These are phyloP conservation scores for Ophion obscuratus DNA, from an alignment of 2,888 invertebrate genomes.

Conservation along the genomic window DNA sequence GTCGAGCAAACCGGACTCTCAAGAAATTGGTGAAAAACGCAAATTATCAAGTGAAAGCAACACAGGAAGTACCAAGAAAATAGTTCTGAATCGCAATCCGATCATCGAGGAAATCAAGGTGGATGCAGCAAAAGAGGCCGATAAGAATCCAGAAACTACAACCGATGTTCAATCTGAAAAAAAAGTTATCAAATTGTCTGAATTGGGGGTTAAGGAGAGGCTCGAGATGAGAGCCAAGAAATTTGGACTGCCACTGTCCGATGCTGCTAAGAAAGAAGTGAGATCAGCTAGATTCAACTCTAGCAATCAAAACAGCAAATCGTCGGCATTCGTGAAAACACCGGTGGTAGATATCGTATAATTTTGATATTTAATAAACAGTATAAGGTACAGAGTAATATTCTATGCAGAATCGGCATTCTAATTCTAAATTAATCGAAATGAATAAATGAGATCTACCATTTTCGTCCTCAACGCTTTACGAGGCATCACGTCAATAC, in stretches of 20 bases:
- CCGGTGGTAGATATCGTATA: constrained; percentile 76
- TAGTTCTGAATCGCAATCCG: constrained; percentile 84
- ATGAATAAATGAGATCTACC: too few relatives aligned
- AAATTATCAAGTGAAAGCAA: constrained; percentile 80
- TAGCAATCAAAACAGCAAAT: constrained; percentile 77
- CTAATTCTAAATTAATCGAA: too few relatives aligned
- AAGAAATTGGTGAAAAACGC: constrained; percentile 78
- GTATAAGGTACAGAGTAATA: neutral
- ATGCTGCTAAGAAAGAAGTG: constrained; percentile 88
- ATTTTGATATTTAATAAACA: neutral
- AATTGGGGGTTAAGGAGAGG: constrained; percentile 87
- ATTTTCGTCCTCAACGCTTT: neutral
- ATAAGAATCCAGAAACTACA: constrained; percentile 67
- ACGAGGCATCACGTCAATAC: too few relatives aligned
- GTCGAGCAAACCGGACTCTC: constrained; percentile 80
- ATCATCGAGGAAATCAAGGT: constrained; percentile 80
- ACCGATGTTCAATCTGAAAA: constrained; percentile 79
- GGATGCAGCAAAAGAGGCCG: constrained; percentile 72
- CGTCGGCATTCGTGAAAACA: constrained; percentile 80
- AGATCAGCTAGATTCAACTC: constrained; percentile 89
- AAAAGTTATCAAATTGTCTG: constrained; percentile 86
- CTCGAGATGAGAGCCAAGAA: constrained; percentile 92
- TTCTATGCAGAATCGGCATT: neutral
- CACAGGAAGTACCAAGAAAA: constrained; percentile 84
- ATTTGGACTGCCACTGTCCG: constrained; percentile 89